These are phyloP conservation scores for Pungitius pungitius DNA, from an alignment of 2,113 vertebrate species.

Conservation along the genomic window DNA sequence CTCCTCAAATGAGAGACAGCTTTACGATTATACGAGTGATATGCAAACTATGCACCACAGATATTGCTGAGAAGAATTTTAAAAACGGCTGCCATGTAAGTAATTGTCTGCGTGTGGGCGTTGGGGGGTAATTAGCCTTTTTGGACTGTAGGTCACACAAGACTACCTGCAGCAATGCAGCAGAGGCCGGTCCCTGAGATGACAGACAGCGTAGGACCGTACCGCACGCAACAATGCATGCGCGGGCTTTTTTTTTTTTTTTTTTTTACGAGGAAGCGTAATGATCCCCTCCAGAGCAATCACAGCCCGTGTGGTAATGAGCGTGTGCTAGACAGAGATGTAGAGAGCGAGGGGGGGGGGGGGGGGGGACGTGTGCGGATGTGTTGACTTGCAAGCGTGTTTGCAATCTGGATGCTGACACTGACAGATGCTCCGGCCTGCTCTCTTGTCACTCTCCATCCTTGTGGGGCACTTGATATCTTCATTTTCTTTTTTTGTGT, in stretches of 20 bases:
- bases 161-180: constrained; percentile 24
- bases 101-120: constrained; percentile 1
- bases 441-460: constrained; percentile 64
- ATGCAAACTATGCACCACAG: constrained; percentile 9
- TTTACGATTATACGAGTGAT: too few relatives aligned
- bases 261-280: constrained; percentile 15
- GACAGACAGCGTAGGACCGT: constrained; percentile 7
- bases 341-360: constrained; percentile 23
- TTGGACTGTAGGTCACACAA: constrained; percentile 41
- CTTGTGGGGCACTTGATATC: constrained; percentile 42
- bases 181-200: constrained; percentile 6
- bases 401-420: constrained; percentile 59
- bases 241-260: constrained; percentile 13
- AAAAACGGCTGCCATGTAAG: constrained; percentile 1
- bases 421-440: constrained; percentile 63
- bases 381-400: constrained; percentile 51
- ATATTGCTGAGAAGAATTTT: constrained; percentile 9
- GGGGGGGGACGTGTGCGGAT: constrained; percentile 25
- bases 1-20: background rate
- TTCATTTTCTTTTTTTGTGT: constrained; percentile 32
- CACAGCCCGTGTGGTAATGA: constrained; percentile 24
- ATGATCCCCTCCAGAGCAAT: constrained; percentile 43
- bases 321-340: constrained; percentile 18
- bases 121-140: constrained; percentile 44
- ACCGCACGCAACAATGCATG: background rate